phyloP scores from a whole-genome alignment of 2,888 invertebrate genomes.

The Melolontha melolontha region DNA sequence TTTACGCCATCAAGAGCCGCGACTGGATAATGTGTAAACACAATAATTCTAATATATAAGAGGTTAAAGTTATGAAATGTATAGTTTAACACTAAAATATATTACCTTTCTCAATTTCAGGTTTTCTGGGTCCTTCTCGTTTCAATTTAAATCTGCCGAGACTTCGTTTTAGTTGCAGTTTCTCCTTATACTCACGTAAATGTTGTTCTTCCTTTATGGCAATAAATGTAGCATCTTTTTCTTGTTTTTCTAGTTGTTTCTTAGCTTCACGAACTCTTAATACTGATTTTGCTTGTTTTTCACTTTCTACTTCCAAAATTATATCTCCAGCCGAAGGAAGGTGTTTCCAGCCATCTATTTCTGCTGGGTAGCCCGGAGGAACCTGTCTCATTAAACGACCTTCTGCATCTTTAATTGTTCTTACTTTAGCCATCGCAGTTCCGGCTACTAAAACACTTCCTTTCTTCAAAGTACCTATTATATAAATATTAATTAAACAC shows the following conservation, averaged over 20 bases:
- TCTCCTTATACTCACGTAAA: constrained; percentile 73
- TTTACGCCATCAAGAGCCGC: too few relatives aligned
- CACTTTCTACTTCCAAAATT: constrained; percentile 80
- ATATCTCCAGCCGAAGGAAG: constrained; percentile 90
- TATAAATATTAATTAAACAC: too few relatives aligned
- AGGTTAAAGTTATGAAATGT: too few relatives aligned
- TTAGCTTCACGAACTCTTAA: constrained; percentile 69
- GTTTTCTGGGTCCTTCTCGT: constrained; percentile 71
- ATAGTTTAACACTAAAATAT: neutral
- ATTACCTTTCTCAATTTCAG: constrained; percentile 64
- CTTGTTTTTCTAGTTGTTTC: constrained; percentile 73
- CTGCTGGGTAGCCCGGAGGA: constrained; percentile 84
- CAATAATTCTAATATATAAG: too few relatives aligned
- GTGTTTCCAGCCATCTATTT: constrained; percentile 92
- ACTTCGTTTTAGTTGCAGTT: constrained; percentile 71
- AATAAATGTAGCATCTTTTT: constrained; percentile 73
- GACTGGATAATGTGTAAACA: too few relatives aligned
- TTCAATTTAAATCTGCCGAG: constrained; percentile 71
- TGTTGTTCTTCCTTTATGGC: constrained; percentile 76
- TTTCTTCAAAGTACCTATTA: constrained; percentile 79
- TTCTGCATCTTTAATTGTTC: constrained; percentile 83
- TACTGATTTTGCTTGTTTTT: constrained; percentile 59
- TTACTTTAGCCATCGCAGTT: constrained; percentile 84
- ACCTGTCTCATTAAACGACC: constrained; percentile 76
- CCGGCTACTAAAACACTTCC: constrained; percentile 87